A percentile compares a stretch with the other conserved stretches of the same genome.
Conservation (phyloP, 2,888 invertebrate genomes). For the Brachycybe producta region DNA sequence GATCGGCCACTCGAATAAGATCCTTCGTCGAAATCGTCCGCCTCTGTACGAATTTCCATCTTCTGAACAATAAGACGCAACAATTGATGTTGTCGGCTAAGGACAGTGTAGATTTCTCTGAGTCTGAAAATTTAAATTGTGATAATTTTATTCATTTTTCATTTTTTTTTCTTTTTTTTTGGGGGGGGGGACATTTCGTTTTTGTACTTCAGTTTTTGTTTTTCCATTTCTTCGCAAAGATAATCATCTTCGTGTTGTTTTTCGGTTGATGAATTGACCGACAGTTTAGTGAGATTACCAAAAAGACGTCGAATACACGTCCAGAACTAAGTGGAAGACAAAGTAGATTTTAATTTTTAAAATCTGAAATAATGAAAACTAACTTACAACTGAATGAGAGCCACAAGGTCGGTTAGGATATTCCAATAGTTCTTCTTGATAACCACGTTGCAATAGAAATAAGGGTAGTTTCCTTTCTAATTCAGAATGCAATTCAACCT, state of each 20-base stretch:
- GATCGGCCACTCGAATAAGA: slow-evolving; percentile 30
- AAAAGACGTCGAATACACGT: neutral
- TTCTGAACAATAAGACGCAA: slow-evolving; percentile 57
- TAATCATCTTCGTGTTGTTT: slow-evolving; percentile 8
- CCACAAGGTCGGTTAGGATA: slow-evolving; percentile 51
- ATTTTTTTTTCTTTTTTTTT: neutral
- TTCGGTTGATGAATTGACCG: neutral
- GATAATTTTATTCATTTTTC: neutral
- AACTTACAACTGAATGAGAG: slow-evolving; percentile 10
- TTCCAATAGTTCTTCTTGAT: slow-evolving; percentile 64
- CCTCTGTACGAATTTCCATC: slow-evolving; percentile 86
- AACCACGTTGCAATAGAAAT: slow-evolving; percentile 58
- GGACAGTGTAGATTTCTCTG: neutral
- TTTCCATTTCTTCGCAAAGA: slow-evolving; percentile 12
- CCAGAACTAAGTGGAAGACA: neutral
- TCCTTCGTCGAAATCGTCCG: slow-evolving; percentile 76
- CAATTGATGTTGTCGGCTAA: slow-evolving; percentile 64
- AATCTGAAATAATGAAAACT: too few species aligned
- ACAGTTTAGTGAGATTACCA: neutral
- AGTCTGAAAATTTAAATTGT: slow-evolving; percentile 1
- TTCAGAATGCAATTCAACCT: slow-evolving; percentile 77
- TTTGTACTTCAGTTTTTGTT: slow-evolving; percentile 12
- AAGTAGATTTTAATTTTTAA: too few species aligned
- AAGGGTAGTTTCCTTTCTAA: slow-evolving; percentile 70
- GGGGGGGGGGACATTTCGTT: neutral